Evolutionary conservation across 2,113 vertebrate genomes (phyloP).

Genomic region (Bostrychus sinensis): DNA sequence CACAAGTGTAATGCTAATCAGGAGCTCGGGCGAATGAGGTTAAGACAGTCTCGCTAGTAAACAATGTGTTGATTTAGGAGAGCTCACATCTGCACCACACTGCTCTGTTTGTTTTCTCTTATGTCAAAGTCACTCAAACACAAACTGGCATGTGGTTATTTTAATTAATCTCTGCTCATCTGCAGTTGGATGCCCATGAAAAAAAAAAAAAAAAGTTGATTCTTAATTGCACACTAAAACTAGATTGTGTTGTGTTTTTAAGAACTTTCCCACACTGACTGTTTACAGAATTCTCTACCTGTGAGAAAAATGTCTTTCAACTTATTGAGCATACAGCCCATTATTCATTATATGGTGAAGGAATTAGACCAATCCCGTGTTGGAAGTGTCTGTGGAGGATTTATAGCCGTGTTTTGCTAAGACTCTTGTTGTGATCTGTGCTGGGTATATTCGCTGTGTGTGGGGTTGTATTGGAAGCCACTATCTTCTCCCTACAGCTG

Average conservation of each 20-base stretch:
- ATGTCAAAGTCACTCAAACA: conserved; percentile 6
- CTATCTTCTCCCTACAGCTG: conserved; percentile 71
- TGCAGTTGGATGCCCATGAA: not conserved
- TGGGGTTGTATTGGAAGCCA: conserved; percentile 44
- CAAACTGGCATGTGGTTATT: not conserved
- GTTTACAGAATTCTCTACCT: too few relatives aligned
- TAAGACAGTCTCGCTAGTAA: conserved; percentile 57
- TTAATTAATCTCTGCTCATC: not conserved
- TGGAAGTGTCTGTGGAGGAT: not conserved
- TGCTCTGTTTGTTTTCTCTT: conserved; percentile 7
- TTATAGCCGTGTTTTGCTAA: conserved; percentile 16
- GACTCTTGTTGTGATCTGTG: conserved; percentile 11
- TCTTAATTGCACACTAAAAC: not conserved
- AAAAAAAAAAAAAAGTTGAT: not conserved
- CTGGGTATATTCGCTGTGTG: conserved; percentile 25
- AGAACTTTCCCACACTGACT: too few relatives aligned
- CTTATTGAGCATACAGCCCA: not conserved
- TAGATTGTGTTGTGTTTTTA: not conserved
- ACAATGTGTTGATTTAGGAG: conserved; percentile 47
- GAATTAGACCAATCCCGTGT: too few relatives aligned
- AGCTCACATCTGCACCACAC: conserved; percentile 22
- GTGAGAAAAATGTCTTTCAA: not conserved
- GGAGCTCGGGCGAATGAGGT: conserved; percentile 53
- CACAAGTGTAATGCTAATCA: conserved; percentile 61
- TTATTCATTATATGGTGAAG: not conserved